phyloP scores from a whole-genome alignment of 2,888 invertebrate genomes.

The Tenthredo livida region DNA sequence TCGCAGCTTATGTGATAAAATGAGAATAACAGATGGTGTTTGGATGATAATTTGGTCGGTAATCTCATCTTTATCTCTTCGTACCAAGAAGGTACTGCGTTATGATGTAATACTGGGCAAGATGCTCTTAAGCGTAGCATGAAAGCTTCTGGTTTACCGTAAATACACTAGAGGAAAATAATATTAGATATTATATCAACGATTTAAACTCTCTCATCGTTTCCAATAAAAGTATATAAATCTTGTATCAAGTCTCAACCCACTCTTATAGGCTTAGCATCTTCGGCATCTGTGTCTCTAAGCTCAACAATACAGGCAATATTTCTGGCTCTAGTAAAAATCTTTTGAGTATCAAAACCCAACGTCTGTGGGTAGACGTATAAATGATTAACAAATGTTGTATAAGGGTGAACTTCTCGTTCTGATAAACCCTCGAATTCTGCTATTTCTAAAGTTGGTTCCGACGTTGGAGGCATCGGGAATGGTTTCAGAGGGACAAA shows the following conservation, averaged over 20 bases:
- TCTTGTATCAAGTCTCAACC: slow-evolving; percentile 60
- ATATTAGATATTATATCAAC: slow-evolving; percentile 59
- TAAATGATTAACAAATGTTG: slow-evolving; percentile 92
- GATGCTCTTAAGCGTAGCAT: slow-evolving; percentile 85
- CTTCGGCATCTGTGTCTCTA: slow-evolving; percentile 89
- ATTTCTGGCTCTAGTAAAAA: slow-evolving; percentile 95
- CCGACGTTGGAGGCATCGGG: slow-evolving; percentile 87
- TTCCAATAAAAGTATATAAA: neutral
- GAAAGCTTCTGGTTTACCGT: slow-evolving; percentile 85
- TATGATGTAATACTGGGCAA: slow-evolving; percentile 94
- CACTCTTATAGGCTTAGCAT: slow-evolving; percentile 87
- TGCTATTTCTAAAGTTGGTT: slow-evolving; percentile 91
- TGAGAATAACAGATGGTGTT: slow-evolving; percentile 96
- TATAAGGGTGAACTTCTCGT: slow-evolving; percentile 88
- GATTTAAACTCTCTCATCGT: neutral
- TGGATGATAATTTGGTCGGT: slow-evolving; percentile 90
- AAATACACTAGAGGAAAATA: slow-evolving; percentile 83
- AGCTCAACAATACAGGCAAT: slow-evolving; percentile 95
- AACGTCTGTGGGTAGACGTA: slow-evolving; percentile 94
- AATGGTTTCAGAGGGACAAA: slow-evolving; percentile 92
- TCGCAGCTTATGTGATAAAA: slow-evolving; percentile 98
- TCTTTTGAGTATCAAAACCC: slow-evolving; percentile 94
- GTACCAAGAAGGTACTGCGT: slow-evolving; percentile 92
- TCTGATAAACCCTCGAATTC: slow-evolving; percentile 88
- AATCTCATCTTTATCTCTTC: slow-evolving; percentile 96